Percentiles rank a stretch among this genome's conserved stretches.
phyloP scores from a whole-genome alignment of 2,797 vertebrate genomes.

The Meriones psammophilus region DNA sequence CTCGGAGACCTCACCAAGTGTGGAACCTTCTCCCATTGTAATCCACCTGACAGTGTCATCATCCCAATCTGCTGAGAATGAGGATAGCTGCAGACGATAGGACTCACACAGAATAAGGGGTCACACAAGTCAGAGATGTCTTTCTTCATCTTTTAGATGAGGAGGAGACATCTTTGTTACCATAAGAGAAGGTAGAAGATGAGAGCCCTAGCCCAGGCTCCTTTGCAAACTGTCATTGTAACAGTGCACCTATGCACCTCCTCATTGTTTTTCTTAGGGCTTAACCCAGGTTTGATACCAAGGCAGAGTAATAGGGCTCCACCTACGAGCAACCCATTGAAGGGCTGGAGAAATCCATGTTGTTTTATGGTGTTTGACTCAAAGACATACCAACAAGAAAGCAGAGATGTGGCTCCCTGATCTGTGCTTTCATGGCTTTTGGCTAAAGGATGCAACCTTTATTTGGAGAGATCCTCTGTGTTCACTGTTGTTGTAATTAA shows the following conservation, averaged over 20 bases:
- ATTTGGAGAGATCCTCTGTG: background rate
- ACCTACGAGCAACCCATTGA: background rate
- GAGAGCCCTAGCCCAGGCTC: background rate
- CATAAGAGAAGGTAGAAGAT: background rate
- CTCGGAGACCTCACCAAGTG: background rate
- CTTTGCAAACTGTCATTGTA: background rate
- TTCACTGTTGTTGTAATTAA: background rate
- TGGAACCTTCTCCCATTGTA: background rate
- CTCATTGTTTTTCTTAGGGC: background rate
- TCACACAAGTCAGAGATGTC: background rate
- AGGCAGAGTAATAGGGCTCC: background rate
- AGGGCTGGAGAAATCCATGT: background rate
- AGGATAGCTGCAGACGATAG: background rate
- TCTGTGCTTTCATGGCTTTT: background rate
- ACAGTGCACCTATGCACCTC: background rate
- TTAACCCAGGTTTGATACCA: background rate
- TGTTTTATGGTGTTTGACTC: background rate
- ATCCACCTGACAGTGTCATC: background rate
- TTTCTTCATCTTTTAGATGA: background rate
- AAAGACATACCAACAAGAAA: background rate
- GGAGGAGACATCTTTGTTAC: background rate
- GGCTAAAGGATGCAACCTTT: background rate
- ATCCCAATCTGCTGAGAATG: background rate
- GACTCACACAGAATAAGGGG: background rate
- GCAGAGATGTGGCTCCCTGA: background rate